These are phyloP conservation scores for Pocillopora verrucosa DNA, from an alignment of 64 coral and sea anemone species.

Conservation along the genomic window DNA sequence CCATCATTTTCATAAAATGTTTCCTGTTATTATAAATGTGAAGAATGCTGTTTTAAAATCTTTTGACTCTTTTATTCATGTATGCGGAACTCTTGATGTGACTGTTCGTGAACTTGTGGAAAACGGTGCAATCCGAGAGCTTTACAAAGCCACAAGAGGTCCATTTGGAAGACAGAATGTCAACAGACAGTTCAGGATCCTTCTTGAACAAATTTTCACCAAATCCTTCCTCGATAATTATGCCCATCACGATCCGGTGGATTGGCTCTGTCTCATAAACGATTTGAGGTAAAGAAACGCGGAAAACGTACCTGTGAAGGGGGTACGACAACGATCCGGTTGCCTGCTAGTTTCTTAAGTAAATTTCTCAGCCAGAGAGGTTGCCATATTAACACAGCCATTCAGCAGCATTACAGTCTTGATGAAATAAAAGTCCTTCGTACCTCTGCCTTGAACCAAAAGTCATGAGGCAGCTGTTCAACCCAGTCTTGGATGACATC, in stretches of 20 bases:
- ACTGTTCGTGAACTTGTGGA: neutral
- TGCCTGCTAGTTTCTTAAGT: slow-evolving; percentile 1
- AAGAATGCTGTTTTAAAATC: too few relatives aligned
- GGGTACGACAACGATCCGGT: neutral
- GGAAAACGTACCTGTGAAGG: neutral
- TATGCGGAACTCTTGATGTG: slow-evolving; percentile 51
- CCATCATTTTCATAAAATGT: too few relatives aligned
- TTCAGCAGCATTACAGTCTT: slow-evolving; percentile 7
- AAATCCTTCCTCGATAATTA: neutral
- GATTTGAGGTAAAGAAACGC: slow-evolving; percentile 51
- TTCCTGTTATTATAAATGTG: too few relatives aligned
- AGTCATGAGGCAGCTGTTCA: neutral
- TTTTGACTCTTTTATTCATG: neutral
- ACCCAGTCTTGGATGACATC: slow-evolving; percentile 16
- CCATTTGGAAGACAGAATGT: slow-evolving; percentile 4
- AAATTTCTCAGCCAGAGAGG: neutral
- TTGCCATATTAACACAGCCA: neutral
- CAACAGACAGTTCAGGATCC: neutral
- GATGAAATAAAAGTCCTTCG: neutral
- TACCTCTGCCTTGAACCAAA: neutral
- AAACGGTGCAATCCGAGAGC: slow-evolving; percentile 1
- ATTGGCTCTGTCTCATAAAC: slow-evolving; percentile 20
- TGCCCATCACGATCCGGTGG: neutral
- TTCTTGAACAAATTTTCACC: slow-evolving; percentile 1
- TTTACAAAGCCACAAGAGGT: slow-evolving; percentile 2